Conservation (phyloP, 2,888 invertebrate genomes). For the Epistrophe grossulariae region DNA sequence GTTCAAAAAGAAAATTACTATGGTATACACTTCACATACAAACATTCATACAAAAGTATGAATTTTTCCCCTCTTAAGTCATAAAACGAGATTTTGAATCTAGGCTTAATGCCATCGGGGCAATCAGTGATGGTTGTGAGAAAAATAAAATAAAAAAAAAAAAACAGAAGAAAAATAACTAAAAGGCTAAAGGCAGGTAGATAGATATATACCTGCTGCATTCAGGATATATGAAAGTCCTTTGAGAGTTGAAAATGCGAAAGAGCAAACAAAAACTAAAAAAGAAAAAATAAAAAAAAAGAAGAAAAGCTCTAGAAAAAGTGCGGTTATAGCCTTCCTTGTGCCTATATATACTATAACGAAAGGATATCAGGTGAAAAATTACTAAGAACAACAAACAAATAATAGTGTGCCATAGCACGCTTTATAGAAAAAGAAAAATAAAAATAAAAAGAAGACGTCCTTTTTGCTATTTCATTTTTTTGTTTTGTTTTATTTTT, state of each 20-base stretch:
- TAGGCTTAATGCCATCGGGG: slow-evolving; percentile 62
- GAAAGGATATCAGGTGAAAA: slow-evolving; percentile 74
- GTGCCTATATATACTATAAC: background rate
- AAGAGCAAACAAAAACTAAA: slow-evolving; percentile 34
- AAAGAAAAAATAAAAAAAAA: background rate
- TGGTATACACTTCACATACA: background rate
- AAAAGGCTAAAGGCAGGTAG: slow-evolving; percentile 12
- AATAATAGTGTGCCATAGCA: slow-evolving; percentile 53
- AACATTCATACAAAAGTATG: background rate
- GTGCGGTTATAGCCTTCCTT: slow-evolving; percentile 43
- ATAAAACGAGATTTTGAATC: slow-evolving; percentile 56
- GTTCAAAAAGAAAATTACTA: slow-evolving; percentile 15
- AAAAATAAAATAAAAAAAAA: background rate
- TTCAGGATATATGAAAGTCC: slow-evolving; percentile 69
- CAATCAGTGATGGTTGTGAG: slow-evolving; percentile 51
- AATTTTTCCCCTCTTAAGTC: background rate
- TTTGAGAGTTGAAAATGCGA: slow-evolving; percentile 70
- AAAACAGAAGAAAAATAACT: background rate
- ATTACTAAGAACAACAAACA: slow-evolving; percentile 74
- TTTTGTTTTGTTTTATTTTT: slow-evolving; percentile 2
- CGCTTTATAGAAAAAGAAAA: background rate
- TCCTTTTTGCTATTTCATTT: slow-evolving; percentile 23
- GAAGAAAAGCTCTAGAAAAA: slow-evolving; percentile 11
- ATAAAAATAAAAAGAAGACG: too few species aligned
- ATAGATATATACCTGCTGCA: background rate